Percentiles rank a stretch among this genome's conserved stretches.
Evolutionary conservation across 2,888 invertebrate species (phyloP).

Genomic region (Cheilosia pagana): DNA sequence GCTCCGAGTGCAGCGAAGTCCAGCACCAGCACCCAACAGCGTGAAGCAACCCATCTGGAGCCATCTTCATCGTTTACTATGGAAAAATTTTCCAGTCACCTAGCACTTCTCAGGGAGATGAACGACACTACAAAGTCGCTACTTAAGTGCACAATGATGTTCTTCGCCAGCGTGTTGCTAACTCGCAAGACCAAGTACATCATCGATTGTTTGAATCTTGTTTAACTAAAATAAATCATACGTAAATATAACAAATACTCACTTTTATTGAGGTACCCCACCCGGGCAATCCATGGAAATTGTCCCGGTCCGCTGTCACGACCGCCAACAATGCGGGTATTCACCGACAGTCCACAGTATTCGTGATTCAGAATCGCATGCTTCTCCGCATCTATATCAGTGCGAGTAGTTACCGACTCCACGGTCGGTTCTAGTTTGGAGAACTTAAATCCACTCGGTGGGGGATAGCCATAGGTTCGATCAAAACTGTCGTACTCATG

Average conservation of each 20-base stretch:
- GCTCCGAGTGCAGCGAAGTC: background rate
- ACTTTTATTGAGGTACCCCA: conserved; percentile 83
- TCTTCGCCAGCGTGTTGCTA: conserved; percentile 78
- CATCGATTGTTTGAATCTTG: conserved; percentile 69
- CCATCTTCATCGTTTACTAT: conserved; percentile 4
- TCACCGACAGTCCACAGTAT: conserved; percentile 80
- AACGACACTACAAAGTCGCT: conserved; percentile 76
- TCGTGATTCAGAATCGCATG: conserved; percentile 72
- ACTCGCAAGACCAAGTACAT: conserved; percentile 77
- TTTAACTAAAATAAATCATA: conserved; percentile 2
- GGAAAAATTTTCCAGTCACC: conserved; percentile 15
- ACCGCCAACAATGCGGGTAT: conserved; percentile 84
- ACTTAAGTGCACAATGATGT: conserved; percentile 77
- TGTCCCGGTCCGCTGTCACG: conserved; percentile 84
- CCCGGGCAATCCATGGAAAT: conserved; percentile 86
- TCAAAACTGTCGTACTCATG: conserved; percentile 77
- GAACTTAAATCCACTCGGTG: conserved; percentile 59
- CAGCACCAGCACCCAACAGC: conserved; percentile 1
- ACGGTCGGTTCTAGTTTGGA: conserved; percentile 35
- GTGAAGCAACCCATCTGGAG: background rate
- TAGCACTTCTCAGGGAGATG: conserved; percentile 50
- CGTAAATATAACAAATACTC: conserved; percentile 75
- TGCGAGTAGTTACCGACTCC: conserved; percentile 16
- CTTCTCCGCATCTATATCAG: conserved; percentile 2
- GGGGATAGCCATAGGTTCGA: conserved; percentile 59